Conservation (phyloP, 2,888 invertebrate species). For the Lamellibrachia columna region DNA sequence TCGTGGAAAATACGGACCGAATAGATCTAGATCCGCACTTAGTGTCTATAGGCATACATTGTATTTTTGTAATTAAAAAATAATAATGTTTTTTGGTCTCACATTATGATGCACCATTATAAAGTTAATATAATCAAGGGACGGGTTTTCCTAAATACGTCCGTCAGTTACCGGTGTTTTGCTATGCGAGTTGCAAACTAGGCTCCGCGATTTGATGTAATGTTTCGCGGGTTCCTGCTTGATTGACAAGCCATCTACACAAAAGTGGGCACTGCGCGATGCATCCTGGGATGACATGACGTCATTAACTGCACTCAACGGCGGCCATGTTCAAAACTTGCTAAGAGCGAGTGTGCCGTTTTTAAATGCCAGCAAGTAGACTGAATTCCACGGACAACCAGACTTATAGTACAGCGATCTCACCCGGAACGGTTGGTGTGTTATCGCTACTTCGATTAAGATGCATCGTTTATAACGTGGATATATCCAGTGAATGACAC, state of each 20-base stretch:
- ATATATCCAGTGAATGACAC: neutral
- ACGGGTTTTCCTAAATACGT: too few species aligned
- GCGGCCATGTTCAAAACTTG: constrained; percentile 16
- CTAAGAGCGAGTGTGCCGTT: neutral
- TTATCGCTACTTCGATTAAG: neutral
- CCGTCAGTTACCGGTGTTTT: too few species aligned
- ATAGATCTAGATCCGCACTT: too few species aligned
- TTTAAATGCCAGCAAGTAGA: constrained; percentile 11
- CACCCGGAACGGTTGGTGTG: neutral
- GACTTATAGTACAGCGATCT: neutral
- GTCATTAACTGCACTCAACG: constrained; percentile 16
- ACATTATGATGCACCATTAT: too few species aligned
- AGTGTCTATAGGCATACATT: too few species aligned
- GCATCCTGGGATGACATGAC: constrained; percentile 6
- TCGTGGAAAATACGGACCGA: too few species aligned
- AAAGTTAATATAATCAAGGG: too few species aligned
- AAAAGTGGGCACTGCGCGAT: neutral
- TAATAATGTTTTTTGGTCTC: too few species aligned
- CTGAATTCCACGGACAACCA: neutral
- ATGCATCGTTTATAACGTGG: neutral
- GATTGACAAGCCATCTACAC: neutral
- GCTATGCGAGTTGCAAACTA: too few species aligned
- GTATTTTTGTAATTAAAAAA: too few species aligned
- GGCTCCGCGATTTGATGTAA: neutral
- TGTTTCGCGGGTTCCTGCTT: neutral